Conservation (phyloP, 2,888 invertebrate genomes). For the Drosophila ezoana region DNA sequence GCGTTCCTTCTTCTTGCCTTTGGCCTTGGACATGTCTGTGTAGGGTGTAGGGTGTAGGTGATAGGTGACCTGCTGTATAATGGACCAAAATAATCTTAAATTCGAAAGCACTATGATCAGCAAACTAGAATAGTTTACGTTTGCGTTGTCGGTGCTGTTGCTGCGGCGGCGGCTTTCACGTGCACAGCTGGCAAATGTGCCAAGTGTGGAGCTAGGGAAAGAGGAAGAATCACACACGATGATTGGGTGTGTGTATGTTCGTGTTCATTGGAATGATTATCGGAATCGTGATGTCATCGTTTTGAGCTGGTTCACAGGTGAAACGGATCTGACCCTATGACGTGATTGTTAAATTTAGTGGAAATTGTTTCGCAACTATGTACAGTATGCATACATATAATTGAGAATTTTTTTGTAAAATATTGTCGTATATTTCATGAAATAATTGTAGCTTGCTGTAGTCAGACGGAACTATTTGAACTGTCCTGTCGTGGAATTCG, state of each 20-base stretch:
- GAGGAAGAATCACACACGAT: slow-evolving; percentile 39
- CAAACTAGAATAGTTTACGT: slow-evolving; percentile 19
- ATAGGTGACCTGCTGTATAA: slow-evolving; percentile 2
- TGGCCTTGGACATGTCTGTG: slow-evolving; percentile 70
- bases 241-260: slow-evolving; percentile 1
- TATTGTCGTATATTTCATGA: neutral
- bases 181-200: slow-evolving; percentile 74
- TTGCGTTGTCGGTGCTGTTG: slow-evolving; percentile 17
- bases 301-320: slow-evolving; percentile 35
- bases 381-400: neutral
- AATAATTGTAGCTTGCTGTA: neutral
- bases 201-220: slow-evolving; percentile 39
- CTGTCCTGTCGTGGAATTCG: slow-evolving; percentile 4
- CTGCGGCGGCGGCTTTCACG: slow-evolving; percentile 63
- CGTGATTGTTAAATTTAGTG: neutral
- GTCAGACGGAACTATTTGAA: slow-evolving; percentile 4
- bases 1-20: slow-evolving; percentile 79
- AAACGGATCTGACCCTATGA: slow-evolving; percentile 1
- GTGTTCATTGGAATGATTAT: slow-evolving; percentile 32
- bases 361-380: neutral
- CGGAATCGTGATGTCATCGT: slow-evolving; percentile 53
- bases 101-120: neutral
- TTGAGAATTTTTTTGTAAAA: neutral
- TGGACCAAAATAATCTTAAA: neutral
- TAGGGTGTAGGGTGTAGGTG: neutral